phyloP scores from a whole-genome alignment of 30 jellyfish, hydroid and myxozoan species.

The Hydra vulgaris region DNA sequence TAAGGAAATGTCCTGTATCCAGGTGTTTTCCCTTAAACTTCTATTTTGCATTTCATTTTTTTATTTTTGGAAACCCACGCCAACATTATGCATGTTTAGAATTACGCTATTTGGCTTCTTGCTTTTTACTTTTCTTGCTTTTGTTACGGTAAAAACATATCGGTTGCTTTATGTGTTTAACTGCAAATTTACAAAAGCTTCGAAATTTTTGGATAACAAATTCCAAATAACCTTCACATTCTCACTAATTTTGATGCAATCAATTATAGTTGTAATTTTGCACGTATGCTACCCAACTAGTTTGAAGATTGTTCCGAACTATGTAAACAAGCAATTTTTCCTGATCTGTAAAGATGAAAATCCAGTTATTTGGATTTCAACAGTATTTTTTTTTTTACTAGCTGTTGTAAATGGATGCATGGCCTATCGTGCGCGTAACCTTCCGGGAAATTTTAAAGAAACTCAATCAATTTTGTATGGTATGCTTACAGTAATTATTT shows the following conservation, averaged over 20 bases:
- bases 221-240: constrained; percentile 49
- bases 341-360: constrained; percentile 37
- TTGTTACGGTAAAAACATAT: constrained; percentile 45
- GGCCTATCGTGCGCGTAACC: constrained; percentile 81
- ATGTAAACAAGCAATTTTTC: constrained; percentile 14
- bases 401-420: constrained; percentile 37
- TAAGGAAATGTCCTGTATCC: constrained; percentile 54
- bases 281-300: constrained; percentile 22
- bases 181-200: constrained; percentile 36
- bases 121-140: constrained; percentile 31
- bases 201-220: constrained; percentile 41
- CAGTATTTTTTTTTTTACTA: constrained; percentile 25
- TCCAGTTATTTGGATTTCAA: constrained; percentile 30
- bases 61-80: constrained; percentile 25
- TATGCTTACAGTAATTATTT: constrained; percentile 39
- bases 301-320: neutral
- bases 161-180: constrained; percentile 52
- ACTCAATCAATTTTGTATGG: constrained; percentile 61
- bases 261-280: constrained; percentile 19
- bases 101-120: constrained; percentile 39
- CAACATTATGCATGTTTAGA: constrained; percentile 28
- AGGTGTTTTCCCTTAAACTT: constrained; percentile 30
- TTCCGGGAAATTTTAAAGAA: constrained; percentile 67
- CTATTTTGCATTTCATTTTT: constrained; percentile 40
- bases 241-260: constrained; percentile 31